These are phyloP conservation scores for Lutraria rhynchaena DNA, from an alignment of 1,140 invertebrate genomes.

Conservation along the genomic window DNA sequence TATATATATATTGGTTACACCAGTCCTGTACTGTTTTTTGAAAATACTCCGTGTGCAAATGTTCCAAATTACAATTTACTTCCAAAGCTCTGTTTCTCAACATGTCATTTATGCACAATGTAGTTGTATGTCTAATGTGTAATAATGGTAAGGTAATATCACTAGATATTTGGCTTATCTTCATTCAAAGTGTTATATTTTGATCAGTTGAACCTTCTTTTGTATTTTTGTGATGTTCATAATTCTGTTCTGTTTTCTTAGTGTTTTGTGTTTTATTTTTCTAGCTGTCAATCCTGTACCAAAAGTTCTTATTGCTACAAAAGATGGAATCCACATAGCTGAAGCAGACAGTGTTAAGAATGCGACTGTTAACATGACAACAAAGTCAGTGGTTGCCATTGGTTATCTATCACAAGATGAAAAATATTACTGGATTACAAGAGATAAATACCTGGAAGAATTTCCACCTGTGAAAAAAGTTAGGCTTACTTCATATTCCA, in stretches of 20 bases:
- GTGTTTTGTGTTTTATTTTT: neutral
- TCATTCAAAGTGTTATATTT: no score
- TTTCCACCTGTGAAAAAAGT: constrained; percentile 46
- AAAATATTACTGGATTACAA: constrained; percentile 92
- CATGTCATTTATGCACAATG: no score
- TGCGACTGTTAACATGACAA: constrained; percentile 71
- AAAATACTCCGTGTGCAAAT: no score
- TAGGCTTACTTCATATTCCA: neutral
- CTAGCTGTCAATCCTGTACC: constrained; percentile 88
- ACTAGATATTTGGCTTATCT: no score
- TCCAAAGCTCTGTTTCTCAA: no score
- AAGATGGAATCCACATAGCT: constrained; percentile 57
- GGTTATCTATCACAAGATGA: constrained; percentile 85
- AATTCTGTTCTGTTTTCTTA: neutral
- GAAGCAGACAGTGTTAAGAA: constrained; percentile 73
- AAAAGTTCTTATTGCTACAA: constrained; percentile 88
- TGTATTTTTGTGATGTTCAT: constrained; percentile 38
- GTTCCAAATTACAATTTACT: no score
- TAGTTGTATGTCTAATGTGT: no score
- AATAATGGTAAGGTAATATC: no score
- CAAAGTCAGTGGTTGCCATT: constrained; percentile 67
- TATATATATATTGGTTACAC: no score
- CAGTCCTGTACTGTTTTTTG: no score
- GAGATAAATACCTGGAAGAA: constrained; percentile 59
- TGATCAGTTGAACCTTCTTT: no score